phyloP scores from a whole-genome alignment of 2,797 vertebrate species.

The Urosaurus nigricauda region DNA sequence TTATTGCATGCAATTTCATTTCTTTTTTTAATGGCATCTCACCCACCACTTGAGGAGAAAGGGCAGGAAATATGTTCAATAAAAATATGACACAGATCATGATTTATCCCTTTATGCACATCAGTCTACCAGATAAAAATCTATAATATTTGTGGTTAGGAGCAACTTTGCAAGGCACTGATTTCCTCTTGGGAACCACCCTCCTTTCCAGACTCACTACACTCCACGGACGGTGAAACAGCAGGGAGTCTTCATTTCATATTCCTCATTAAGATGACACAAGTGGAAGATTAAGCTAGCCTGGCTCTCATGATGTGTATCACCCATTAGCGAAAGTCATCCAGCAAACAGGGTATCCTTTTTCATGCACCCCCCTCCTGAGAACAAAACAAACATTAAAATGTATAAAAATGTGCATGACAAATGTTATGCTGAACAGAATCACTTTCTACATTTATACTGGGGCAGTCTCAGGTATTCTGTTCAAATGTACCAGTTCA shows the following conservation, averaged over 20 bases:
- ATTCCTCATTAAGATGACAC: not conserved
- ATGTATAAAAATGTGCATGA: not conserved
- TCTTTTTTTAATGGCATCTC: not conserved
- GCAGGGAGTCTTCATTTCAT: not conserved
- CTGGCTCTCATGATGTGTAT: not conserved
- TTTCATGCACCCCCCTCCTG: not conserved
- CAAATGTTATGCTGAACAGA: not conserved
- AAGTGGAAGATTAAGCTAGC: not conserved
- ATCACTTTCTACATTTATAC: not conserved
- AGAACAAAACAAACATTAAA: slow-evolving; percentile 3
- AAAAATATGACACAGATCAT: not conserved
- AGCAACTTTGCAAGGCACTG: not conserved
- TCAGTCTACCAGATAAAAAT: too few species aligned
- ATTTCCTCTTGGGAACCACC: not conserved
- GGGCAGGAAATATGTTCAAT: not conserved
- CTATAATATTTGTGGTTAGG: not conserved
- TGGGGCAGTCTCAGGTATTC: not conserved
- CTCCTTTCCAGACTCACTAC: too few species aligned
- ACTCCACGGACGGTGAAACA: not conserved
- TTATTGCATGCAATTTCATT: not conserved
- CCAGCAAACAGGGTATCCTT: not conserved
- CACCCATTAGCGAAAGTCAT: not conserved
- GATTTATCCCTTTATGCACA: not conserved
- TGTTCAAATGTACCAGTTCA: not conserved
- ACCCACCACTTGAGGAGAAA: not conserved